These are phyloP conservation scores for Antheraea pernyi DNA, from an alignment of 1,140 invertebrate genomes.

Conservation along the genomic window DNA sequence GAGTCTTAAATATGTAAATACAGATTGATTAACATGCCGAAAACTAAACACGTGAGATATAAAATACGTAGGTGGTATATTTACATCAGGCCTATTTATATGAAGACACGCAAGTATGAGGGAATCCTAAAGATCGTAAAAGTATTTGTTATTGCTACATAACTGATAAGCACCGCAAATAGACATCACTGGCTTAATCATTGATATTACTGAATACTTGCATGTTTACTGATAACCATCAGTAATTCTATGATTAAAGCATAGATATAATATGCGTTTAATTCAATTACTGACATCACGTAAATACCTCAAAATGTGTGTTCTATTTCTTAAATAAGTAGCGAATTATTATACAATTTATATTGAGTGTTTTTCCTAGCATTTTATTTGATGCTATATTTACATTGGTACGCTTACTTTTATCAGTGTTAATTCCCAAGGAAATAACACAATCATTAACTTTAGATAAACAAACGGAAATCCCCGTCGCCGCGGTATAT, in stretches of 20 bases:
- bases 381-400: too few relatives aligned
- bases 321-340: too few relatives aligned
- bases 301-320: too few relatives aligned
- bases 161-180: slow-evolving; percentile 5
- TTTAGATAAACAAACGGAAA: slow-evolving; percentile 3
- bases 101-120: slow-evolving; percentile 9
- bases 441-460: background rate
- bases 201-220: background rate
- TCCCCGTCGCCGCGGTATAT: background rate
- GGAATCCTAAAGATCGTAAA: background rate
- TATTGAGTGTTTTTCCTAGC: too few relatives aligned
- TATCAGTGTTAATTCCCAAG: background rate
- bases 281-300: too few relatives aligned
- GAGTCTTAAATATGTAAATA: background rate
- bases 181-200: background rate
- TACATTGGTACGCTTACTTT: too few relatives aligned
- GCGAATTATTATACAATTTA: too few relatives aligned
- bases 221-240: too few relatives aligned
- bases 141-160: slow-evolving; percentile 7
- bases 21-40: background rate
- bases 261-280: too few relatives aligned
- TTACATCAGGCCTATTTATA: slow-evolving; percentile 13
- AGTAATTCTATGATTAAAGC: too few relatives aligned
- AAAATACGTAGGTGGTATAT: slow-evolving; percentile 4
- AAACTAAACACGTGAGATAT: background rate